Conservation (phyloP, 2,113 vertebrate species). For the Cyprinodon brontotheroides region DNA sequence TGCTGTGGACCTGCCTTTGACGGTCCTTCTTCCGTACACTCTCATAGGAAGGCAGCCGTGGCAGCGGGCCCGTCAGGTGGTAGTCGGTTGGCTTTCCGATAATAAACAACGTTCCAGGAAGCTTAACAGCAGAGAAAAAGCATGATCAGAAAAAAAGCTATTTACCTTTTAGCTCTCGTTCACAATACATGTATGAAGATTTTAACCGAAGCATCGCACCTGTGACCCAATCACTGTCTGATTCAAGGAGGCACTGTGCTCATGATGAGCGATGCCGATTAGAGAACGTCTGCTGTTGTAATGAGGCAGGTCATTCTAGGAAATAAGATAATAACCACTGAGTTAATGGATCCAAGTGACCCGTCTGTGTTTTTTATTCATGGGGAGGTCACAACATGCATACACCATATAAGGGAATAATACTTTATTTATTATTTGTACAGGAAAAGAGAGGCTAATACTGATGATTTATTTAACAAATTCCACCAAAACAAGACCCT, state of each 20-base stretch:
- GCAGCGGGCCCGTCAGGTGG: slow-evolving; percentile 54
- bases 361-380: neutral
- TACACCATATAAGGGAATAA: too few species aligned
- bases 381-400: too few species aligned
- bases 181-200: neutral
- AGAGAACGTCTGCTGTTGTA: slow-evolving; percentile 73
- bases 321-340: neutral
- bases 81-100: slow-evolving; percentile 67
- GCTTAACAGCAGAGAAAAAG: slow-evolving; percentile 26
- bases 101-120: slow-evolving; percentile 65
- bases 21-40: slow-evolving; percentile 72
- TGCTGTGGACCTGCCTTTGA: slow-evolving; percentile 72
- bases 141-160: too few species aligned
- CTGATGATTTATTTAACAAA: too few species aligned
- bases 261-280: slow-evolving; percentile 20
- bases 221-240: slow-evolving; percentile 24
- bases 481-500: too few species aligned
- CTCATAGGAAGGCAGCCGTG: slow-evolving; percentile 71
- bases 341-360: neutral
- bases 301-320: slow-evolving; percentile 46
- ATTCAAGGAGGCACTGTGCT: neutral
- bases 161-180: neutral
- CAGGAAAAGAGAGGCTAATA: too few species aligned
- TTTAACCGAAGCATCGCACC: slow-evolving; percentile 15
- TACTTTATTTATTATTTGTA: too few species aligned